Evolutionary conservation across 2,113 vertebrate species (phyloP).

Genomic region (Myocastor coypus): DNA sequence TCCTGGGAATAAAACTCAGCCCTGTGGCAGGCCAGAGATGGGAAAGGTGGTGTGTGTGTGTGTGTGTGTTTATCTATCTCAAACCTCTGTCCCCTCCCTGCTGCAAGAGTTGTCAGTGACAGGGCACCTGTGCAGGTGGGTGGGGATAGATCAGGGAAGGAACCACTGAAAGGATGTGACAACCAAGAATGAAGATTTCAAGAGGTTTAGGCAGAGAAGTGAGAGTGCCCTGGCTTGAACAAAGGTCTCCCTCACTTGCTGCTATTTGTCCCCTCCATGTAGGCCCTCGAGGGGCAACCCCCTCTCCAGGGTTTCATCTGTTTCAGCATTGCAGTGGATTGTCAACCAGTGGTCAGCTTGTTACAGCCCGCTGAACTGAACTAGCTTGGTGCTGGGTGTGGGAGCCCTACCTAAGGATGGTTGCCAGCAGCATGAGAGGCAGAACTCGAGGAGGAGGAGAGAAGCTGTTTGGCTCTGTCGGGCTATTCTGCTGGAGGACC

Average conservation of each 20-base stretch:
- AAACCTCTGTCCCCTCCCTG: neutral
- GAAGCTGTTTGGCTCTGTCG: too few relatives aligned
- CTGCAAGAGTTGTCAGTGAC: neutral
- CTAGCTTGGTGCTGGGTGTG: too few relatives aligned
- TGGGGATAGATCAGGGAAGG: neutral
- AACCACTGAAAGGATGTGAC: neutral
- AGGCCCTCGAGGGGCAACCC: neutral
- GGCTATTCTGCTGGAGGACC: too few relatives aligned
- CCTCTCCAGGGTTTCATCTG: neutral
- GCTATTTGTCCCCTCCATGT: neutral
- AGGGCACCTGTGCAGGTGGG: neutral
- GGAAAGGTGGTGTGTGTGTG: neutral
- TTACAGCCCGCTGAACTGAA: too few relatives aligned
- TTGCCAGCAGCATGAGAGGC: too few relatives aligned
- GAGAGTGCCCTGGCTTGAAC: too few relatives aligned
- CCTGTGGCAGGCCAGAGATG: neutral
- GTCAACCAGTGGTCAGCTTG: too few relatives aligned
- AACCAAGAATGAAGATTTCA: neutral
- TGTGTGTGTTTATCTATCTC: too few relatives aligned
- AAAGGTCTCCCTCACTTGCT: neutral
- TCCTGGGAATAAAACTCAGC: neutral
- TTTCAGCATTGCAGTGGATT: too few relatives aligned
- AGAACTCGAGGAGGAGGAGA: too few relatives aligned
- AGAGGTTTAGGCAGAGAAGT: neutral
- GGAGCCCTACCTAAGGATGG: too few relatives aligned